These are phyloP conservation scores for Drosophila setifemur DNA, from an alignment of 1,140 invertebrate genomes.

Conservation along the genomic window DNA sequence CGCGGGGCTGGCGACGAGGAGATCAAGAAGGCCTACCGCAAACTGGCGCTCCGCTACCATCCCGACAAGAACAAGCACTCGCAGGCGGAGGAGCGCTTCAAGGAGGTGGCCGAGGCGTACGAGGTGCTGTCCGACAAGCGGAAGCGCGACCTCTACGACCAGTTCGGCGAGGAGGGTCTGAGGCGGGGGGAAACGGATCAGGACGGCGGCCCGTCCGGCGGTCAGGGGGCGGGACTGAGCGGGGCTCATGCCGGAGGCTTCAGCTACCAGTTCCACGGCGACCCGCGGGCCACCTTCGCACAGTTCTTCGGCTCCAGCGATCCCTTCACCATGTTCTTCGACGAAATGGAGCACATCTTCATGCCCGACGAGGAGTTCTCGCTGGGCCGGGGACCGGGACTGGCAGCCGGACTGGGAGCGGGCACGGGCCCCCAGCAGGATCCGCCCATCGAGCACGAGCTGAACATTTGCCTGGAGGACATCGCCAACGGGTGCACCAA, in stretches of 20 bases:
- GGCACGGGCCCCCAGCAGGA: slow-evolving; percentile 86
- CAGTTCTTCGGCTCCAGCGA: slow-evolving; percentile 87
- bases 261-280: slow-evolving; percentile 90
- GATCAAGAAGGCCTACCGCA: slow-evolving; percentile 94
- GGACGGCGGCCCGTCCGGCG: slow-evolving; percentile 84
- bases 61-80: slow-evolving; percentile 96
- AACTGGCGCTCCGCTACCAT: slow-evolving; percentile 92
- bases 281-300: slow-evolving; percentile 90
- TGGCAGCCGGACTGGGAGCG: no score
- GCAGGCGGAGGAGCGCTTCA: slow-evolving; percentile 92
- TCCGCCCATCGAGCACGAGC: slow-evolving; percentile 92
- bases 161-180: slow-evolving; percentile 94
- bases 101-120: slow-evolving; percentile 95
- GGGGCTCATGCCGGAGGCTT: slow-evolving; percentile 82
- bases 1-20: slow-evolving; percentile 93
- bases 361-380: slow-evolving; percentile 76
- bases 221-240: slow-evolving; percentile 88
- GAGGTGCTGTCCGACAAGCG: slow-evolving; percentile 92
- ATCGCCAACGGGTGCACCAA: slow-evolving; percentile 91
- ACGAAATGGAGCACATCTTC: slow-evolving; percentile 83
- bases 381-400: slow-evolving; percentile 63
- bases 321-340: slow-evolving; percentile 82
- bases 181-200: slow-evolving; percentile 94
- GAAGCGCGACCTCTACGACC: slow-evolving; percentile 96
- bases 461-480: slow-evolving; percentile 92